These are phyloP conservation scores for Aporophyla nigra DNA, from an alignment of 2,888 invertebrate species.

Conservation along the genomic window DNA sequence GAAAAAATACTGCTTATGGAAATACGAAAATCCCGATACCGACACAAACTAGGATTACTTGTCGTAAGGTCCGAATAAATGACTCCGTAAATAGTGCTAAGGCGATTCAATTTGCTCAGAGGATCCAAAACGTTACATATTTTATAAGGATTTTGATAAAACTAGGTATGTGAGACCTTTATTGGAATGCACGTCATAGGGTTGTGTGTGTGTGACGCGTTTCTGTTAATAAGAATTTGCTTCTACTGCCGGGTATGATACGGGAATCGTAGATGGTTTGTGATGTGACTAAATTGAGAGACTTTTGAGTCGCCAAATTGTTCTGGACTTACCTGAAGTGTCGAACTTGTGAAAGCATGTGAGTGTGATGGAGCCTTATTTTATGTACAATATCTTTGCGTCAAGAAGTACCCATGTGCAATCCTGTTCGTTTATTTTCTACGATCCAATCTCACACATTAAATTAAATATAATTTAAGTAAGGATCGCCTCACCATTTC, in stretches of 20 bases:
- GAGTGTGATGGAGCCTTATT: neutral
- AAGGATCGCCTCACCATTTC: neutral
- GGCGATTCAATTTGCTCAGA: constrained; percentile 71
- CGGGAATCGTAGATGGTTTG: neutral
- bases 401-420: neutral
- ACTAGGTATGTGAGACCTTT: constrained; percentile 10
- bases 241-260: neutral
- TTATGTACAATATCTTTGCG: neutral
- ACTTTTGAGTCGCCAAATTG: neutral
- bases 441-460: constrained; percentile 19
- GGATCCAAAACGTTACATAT: constrained; percentile 63
- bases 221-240: neutral
- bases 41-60: constrained; percentile 74
- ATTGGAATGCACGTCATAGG: neutral
- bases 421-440: neutral
- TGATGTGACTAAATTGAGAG: neutral
- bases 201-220: neutral
- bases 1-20: constrained; percentile 73
- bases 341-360: neutral
- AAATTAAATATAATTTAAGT: constrained; percentile 10
- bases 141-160: constrained; percentile 55
- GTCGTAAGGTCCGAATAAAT: constrained; percentile 74
- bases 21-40: constrained; percentile 70
- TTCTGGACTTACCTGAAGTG: neutral
- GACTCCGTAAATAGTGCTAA: constrained; percentile 69